Base-by-base conservation (phyloP, 2,797 vertebrate species). In the Chaunax sp. region DNA sequence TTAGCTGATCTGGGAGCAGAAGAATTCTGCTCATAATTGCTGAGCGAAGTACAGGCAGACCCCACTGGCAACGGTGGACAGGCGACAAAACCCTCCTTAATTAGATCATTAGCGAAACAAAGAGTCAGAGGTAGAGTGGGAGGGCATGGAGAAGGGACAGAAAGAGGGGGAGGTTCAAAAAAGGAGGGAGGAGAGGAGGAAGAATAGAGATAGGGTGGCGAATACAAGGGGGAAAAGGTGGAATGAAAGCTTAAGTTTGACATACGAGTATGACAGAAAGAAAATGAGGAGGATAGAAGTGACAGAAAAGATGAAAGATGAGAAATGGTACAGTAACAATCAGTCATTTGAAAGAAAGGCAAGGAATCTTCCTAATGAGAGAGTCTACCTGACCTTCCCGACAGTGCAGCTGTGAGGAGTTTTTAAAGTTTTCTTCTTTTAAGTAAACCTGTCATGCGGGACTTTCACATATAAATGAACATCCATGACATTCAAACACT, bases 1-100 rank as follows among this genome's bases (percentile, higher is more conserved):
- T 93, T 92, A 92, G 88, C 71, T n/a, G 50, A 82, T 86, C 80
- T 69, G 58, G 58, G 64, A 75, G 80, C 73, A 73, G 69, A 85
- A 80, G 83, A 92, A 88, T 72, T 75, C 75, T 38, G 78, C 80
- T 78, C 19, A 61, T 93, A 91, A 93, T 90, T 90, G 84, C 84
- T 51, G 82, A 88, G 84, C 78, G 64, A 88, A 85, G 81, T 75
- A 72, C 74, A 78, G 80, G 62, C 80, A 64, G 79, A 87, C 60
- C 72, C 82, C 69, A 43, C 69, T 64, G 81, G 90, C 89, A 91
- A 85, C 90, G 90, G 84, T 75, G 68, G 83, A 77, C 77, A 86
- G 80, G 87, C 81, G 83, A 83, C 83, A 82, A 80, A 87, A 87
- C 72, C 68, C 52, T 69, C 53, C 78, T 86, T 92, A 93, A 93